Base-by-base conservation (phyloP, 2,888 invertebrate species). In the Poecilus cupreus region DNA sequence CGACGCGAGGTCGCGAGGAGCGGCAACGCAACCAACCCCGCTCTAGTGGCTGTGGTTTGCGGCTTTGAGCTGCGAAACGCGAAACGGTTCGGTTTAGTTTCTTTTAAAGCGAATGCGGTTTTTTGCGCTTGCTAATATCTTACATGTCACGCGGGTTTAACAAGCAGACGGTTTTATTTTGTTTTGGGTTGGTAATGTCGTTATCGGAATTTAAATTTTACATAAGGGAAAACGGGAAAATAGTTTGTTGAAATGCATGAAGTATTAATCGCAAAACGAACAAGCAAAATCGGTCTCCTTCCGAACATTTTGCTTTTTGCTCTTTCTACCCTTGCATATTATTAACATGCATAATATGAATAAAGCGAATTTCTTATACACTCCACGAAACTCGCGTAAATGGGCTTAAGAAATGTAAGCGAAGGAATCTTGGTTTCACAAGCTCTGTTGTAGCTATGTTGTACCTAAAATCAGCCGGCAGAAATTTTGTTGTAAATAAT, bases 171-270 rank as follows among this genome's bases (percentile, higher is more conserved):
- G 51, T 51, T 51, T 51, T 51, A 18, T 18, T 18, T 51, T 51
- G 51, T 51, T 51, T 51, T 51, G 51, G 51, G 16, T 16, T 51
- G 13, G 46, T 13, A 46, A 13, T 13, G 46, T 46, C 46, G 46
- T 46, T 51, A 51, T 18, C 8, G 51, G 51, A 51, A 51, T 51
- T 51, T 51, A 51, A 51, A 51, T 51, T 13, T 51, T 18, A 51
- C 18, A 18, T 51, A 13, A 18, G 16, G 51, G 16, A 10, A 51
- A 18, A 13, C 18, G 51, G 18, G 16, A 18, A 51, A 51, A 51
- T 51, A 51, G 1, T 18, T 18, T 51, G 32, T 46, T 46, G 13
- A 46, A 46, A 46, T 46, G 46, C 46, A 46, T 46, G 46, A 46
- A 13, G 46, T 46, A 13, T 13, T 46, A 46, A 46, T 13, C 8